Evolutionary conservation across 1,140 invertebrate genomes (phyloP).

Genomic region (Scaptomyza hsui): DNA sequence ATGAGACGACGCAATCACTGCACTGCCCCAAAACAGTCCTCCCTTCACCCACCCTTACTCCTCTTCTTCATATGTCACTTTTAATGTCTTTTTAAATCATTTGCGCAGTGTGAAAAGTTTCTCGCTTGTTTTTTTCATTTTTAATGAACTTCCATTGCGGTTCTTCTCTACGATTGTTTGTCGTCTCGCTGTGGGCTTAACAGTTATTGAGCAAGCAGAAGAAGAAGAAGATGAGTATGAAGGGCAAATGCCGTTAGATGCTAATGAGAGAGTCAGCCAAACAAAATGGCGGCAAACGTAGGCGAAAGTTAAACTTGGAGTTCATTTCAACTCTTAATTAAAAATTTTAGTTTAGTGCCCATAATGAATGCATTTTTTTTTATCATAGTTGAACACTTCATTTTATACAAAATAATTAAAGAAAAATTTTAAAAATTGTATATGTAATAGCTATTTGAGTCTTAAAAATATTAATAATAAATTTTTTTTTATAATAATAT

Average conservation of each 20-base stretch:
- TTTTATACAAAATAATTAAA: no score
- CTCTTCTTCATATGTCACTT: slow-evolving; percentile 34
- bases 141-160: slow-evolving; percentile 62
- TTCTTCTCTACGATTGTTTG: slow-evolving; percentile 30
- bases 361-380: no score
- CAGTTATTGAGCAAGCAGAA: background rate
- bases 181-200: background rate
- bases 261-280: background rate
- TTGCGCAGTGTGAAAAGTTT: slow-evolving; percentile 25
- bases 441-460: no score
- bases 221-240: background rate
- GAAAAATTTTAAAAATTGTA: no score
- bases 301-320: background rate
- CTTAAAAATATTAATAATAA: no score
- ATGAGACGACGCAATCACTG: slow-evolving; percentile 61
- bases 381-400: no score
- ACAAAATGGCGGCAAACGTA: slow-evolving; percentile 19
- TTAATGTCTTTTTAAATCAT: slow-evolving; percentile 78
- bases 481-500: no score
- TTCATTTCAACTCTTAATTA: no score
- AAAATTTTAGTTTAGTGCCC: no score
- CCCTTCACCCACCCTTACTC: background rate
- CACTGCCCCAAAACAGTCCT: slow-evolving; percentile 28
- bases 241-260: slow-evolving; percentile 46
- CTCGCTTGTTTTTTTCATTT: slow-evolving; percentile 11